These are phyloP conservation scores for Mesochorus sp. DNA, from an alignment of 2,888 invertebrate genomes.

Conservation along the genomic window DNA sequence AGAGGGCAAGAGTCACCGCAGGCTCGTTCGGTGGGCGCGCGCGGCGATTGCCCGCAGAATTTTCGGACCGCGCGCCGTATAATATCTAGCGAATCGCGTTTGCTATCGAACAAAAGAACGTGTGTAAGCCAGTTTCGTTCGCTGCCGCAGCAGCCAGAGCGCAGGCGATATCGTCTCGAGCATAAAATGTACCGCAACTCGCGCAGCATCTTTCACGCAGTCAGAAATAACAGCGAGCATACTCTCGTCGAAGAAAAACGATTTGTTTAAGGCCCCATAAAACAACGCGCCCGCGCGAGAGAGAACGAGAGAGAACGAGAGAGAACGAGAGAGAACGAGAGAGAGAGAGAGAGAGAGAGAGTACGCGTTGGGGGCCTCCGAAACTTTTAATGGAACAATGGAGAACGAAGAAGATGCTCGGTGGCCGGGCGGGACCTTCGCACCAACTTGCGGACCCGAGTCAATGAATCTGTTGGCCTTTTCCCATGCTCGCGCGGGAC, in stretches of 20 bases:
- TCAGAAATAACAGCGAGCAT: not conserved
- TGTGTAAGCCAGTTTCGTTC: too few species aligned
- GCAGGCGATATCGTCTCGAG: too few species aligned
- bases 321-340: slow-evolving; percentile 35
- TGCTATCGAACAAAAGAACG: too few species aligned
- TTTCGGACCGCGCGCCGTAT: too few species aligned
- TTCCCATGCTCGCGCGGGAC: slow-evolving; percentile 68
- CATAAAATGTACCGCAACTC: not conserved
- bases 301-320: slow-evolving; percentile 6
- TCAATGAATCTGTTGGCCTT: slow-evolving; percentile 79
- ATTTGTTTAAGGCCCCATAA: slow-evolving; percentile 72
- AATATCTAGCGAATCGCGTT: too few species aligned
- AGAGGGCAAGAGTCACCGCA: not conserved
- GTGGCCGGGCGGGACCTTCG: slow-evolving; percentile 63
- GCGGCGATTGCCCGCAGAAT: too few species aligned
- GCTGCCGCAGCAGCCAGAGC: too few species aligned
- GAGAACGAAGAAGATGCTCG: slow-evolving; percentile 32
- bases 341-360: not conserved
- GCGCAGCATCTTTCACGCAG: not conserved
- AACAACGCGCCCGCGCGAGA: slow-evolving; percentile 56
- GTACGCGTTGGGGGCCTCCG: not conserved
- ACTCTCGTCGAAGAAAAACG: slow-evolving; percentile 64
- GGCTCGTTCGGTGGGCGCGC: slow-evolving; percentile 10
- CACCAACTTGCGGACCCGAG: slow-evolving; percentile 70
- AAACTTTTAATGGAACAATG: slow-evolving; percentile 69